Evolutionary conservation across 2,888 invertebrate genomes (phyloP), one percentile per base, ranked within the genome.

Genomic region (Sesamia inferens): DNA sequence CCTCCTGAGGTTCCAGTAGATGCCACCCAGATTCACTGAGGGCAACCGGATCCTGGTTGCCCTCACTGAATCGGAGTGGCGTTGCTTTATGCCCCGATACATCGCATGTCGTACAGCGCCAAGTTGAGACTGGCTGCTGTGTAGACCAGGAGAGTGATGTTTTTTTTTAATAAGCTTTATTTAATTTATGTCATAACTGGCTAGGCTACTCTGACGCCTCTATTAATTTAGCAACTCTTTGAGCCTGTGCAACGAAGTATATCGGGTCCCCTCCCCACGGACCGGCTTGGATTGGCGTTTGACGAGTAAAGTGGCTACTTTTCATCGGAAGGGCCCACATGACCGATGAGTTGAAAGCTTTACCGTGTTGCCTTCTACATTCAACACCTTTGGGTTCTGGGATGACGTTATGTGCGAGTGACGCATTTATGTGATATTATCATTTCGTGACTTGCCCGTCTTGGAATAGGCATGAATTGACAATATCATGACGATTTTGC

Each of bases 251-350:
- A 89, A 64, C 79, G 87, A 84, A 85, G 86, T 89, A 90, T 89
- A 87, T 88, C 91, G 87, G 31, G 83, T 84, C 85, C 82, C 83
- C 78, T 71, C 74, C 76, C 79, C 59, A 79, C 76, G 82, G 87
- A 87, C 86, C 87, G 88, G 66, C 73, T 80, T 79, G 89, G 94
- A 94, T 94, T 94, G 94, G 93, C 94, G 85, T 92, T 93, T 95
- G 96, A 95, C 94, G 93, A 92, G 92, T 91, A 94, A 95, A 95
- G 95, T 95, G 95, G 94, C 91, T 92, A 94, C 94, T 95, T 95
- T 94, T 94, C 94, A 94, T 93, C 92, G 92, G 87, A 92, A 93
- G 90, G 94, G 92, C 91, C 90, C 88, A 89, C 90, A 91, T 95
- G 94, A 95, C 93, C 94, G 95, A 95, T 94, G 92, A 90, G 89